Conservation (phyloP, 2,113 vertebrate genomes). For the Ramphastos sulfuratus region DNA sequence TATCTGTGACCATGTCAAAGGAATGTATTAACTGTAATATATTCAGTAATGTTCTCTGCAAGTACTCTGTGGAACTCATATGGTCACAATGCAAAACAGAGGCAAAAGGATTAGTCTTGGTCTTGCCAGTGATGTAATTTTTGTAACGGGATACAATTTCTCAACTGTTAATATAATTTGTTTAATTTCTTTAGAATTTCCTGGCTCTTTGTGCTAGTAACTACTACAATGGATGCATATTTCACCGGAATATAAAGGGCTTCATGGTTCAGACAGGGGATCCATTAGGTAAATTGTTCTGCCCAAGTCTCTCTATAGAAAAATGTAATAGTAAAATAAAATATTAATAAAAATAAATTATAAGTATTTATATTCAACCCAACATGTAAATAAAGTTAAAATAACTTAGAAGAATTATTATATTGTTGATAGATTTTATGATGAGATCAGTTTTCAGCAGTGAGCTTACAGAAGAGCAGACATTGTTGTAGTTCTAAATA, state of each 20-base stretch:
- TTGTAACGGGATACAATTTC: neutral
- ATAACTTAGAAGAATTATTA: neutral
- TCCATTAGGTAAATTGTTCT: conserved; percentile 85
- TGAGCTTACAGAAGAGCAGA: neutral
- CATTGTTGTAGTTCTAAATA: neutral
- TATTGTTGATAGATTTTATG: neutral
- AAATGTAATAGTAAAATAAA: neutral
- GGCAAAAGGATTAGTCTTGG: neutral
- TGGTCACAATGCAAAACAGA: neutral
- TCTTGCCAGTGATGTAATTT: neutral
- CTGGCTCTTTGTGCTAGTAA: conserved; percentile 92
- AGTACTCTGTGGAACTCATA: neutral
- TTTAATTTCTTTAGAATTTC: conserved; percentile 86
- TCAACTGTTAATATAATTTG: neutral
- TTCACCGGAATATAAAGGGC: conserved; percentile 97
- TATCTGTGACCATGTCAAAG: neutral
- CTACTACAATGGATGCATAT: conserved; percentile 91
- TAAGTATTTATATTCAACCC: neutral
- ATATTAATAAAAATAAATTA: neutral
- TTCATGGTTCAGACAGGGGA: conserved; percentile 99
- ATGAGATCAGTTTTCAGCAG: neutral
- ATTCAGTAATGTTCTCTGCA: neutral
- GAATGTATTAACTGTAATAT: neutral
- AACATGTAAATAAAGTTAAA: neutral
- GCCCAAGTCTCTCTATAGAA: neutral